Evolutionary conservation across 2,113 vertebrate species (phyloP).

Genomic region (Tetrax tetrax): DNA sequence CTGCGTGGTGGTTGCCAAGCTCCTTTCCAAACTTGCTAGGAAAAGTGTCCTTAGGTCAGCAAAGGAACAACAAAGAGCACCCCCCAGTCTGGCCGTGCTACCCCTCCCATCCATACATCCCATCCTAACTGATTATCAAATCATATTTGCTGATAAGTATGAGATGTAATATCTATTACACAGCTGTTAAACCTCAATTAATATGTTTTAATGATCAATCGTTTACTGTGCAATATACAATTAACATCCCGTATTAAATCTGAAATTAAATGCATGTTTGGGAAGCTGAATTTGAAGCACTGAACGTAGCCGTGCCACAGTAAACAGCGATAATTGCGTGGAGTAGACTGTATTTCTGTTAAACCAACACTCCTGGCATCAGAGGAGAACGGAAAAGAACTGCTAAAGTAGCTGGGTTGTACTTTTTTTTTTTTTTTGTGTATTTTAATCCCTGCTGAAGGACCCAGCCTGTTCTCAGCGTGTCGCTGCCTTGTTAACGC

Average conservation of each 20-base stretch:
- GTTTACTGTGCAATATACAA: constrained; percentile 61
- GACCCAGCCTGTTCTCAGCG: background rate
- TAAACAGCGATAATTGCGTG: background rate
- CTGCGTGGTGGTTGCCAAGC: background rate
- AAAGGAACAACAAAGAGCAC: background rate
- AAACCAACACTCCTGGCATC: background rate
- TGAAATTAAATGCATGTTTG: constrained; percentile 61
- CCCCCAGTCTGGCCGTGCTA: background rate
- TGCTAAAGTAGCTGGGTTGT: background rate
- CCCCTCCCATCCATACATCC: background rate
- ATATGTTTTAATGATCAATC: constrained; percentile 66
- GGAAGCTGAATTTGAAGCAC: constrained; percentile 42
- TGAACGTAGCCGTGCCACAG: background rate
- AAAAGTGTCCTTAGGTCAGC: background rate
- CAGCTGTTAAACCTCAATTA: constrained; percentile 68
- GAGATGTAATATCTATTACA: constrained; percentile 66
- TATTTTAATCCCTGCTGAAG: background rate
- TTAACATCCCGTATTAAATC: constrained; percentile 58
- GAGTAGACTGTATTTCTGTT: background rate
- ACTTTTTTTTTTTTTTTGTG: background rate
- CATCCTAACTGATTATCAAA: constrained; percentile 54
- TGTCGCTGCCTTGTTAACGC: background rate
- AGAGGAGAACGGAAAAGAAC: background rate
- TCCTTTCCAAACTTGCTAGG: background rate
- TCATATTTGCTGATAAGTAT: constrained; percentile 61